Base-by-base conservation (phyloP, 2,113 vertebrate genomes). In the Chamaea fasciata region DNA sequence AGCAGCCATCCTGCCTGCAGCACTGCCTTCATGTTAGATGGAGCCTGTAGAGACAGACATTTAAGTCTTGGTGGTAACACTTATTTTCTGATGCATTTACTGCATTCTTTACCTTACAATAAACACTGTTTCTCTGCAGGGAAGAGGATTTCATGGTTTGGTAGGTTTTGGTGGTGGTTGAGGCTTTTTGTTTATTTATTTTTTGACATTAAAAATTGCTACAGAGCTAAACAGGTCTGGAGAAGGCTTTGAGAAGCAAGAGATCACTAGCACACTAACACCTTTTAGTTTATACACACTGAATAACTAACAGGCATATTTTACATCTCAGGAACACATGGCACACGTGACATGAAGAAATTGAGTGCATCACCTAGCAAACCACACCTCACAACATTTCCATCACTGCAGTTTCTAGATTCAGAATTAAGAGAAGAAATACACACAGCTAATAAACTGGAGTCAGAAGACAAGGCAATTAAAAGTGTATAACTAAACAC, bases 11-110 rank as follows among this genome's bases (percentile, higher is more conserved):
- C 99, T 3, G 99, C 99, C 80, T 99, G 99, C 28, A 99, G 98
- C 94, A 99, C 99, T 3, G 99, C 97, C 96, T 99, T 99, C 99
- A 99, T 99, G 76, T 99, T 99, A 88, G 98, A 98, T 1, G 99
- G 99, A 15, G 99, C 99, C 99, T 99, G 90, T 1, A 87, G 67
- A 79, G 49, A 30, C 94, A 95, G 42, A 39, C 47, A 79, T 30
- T 21, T 14, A 9, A 24, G 21, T 42, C 86, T 81, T 2, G 5
- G 33, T 55, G 10, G 24, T 39, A 30, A 13, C 3, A 12, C 10
- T 59, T 52, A 13, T 39, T 87, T 92, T 35, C 63, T 89, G 35
- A 62, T 22, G 10, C n/a, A 46, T 79, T 84, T 71, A 41, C 26
- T 60, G 22, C 28, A 55, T 42, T 68, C 24, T 70, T 86, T 27